Percentiles rank a stretch among this genome's conserved stretches.
Conservation (phyloP, 2,797 vertebrate genomes). For the Sebastes matsubarae region DNA sequence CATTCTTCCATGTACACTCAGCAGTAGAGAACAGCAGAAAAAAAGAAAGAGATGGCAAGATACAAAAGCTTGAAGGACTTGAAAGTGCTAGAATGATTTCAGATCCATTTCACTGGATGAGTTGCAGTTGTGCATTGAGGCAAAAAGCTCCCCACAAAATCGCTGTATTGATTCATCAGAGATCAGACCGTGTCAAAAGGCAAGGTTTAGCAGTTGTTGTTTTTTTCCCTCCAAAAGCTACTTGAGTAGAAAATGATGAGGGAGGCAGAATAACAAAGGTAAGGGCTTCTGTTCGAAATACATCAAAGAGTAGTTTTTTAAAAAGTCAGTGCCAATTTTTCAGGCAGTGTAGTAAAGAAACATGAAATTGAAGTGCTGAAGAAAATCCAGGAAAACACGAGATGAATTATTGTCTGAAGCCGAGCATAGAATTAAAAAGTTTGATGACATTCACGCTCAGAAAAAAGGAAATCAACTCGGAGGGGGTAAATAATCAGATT, state of each 20-base stretch:
- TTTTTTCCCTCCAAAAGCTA: not conserved
- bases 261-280: not conserved
- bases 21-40: not conserved
- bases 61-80: conserved; percentile 2
- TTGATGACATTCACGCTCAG: conserved; percentile 45
- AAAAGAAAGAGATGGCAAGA: not conserved
- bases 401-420: conserved; percentile 35
- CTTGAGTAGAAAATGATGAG: conserved; percentile 6
- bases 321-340: not conserved
- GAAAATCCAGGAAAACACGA: conserved; percentile 4
- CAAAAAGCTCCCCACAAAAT: not conserved
- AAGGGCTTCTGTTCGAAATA: not conserved
- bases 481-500: conserved; percentile 37
- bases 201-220: not conserved
- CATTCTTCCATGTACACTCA: conserved; percentile 1
- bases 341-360: not conserved
- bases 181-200: conserved; percentile 1
- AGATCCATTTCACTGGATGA: conserved; percentile 20
- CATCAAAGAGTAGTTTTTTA: not conserved
- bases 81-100: conserved; percentile 6
- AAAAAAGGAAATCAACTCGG: conserved; percentile 1
- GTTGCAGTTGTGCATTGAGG: conserved; percentile 4
- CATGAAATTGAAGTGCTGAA: conserved; percentile 14
- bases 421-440: conserved; percentile 48
- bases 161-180: conserved; percentile 24